phyloP scores from a whole-genome alignment of 2,888 invertebrate genomes.

The Poecilus cupreus region DNA sequence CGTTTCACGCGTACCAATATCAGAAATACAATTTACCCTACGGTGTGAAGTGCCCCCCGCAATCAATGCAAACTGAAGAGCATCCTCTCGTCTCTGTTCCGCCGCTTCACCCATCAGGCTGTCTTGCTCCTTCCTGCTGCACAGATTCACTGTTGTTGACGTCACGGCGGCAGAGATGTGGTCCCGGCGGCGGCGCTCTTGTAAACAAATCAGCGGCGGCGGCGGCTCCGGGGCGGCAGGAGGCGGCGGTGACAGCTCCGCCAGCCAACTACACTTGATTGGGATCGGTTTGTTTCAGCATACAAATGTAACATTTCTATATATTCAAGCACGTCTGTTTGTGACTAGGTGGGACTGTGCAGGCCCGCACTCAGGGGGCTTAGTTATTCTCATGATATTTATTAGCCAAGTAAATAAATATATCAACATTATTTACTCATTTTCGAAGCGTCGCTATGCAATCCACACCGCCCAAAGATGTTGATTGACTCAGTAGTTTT shows the following conservation, averaged over 20 bases:
- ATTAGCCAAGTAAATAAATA: no score
- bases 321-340: constrained; percentile 45
- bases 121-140: constrained; percentile 8
- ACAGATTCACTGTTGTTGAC: constrained; percentile 28
- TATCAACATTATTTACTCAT: no score
- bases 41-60: constrained; percentile 27
- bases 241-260: constrained; percentile 27
- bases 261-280: constrained; percentile 59
- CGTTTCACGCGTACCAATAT: constrained; percentile 35
- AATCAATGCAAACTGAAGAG: constrained; percentile 35
- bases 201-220: constrained; percentile 54
- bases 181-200: constrained; percentile 49
- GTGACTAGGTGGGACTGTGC: neutral
- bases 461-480: no score
- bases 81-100: neutral
- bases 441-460: no score
- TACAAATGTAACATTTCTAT: constrained; percentile 66
- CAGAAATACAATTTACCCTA: constrained; percentile 27
- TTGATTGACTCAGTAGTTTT: no score
- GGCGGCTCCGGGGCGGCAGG: neutral
- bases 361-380: constrained; percentile 4
- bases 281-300: constrained; percentile 71
- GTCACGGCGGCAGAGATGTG: constrained; percentile 52
- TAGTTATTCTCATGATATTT: no score
- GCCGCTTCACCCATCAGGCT: neutral